Percentiles rank a stretch among this genome's conserved stretches.
These are phyloP conservation scores for Sinohyriopsis cumingii DNA, from an alignment of 2,888 invertebrate genomes.

Conservation along the genomic window DNA sequence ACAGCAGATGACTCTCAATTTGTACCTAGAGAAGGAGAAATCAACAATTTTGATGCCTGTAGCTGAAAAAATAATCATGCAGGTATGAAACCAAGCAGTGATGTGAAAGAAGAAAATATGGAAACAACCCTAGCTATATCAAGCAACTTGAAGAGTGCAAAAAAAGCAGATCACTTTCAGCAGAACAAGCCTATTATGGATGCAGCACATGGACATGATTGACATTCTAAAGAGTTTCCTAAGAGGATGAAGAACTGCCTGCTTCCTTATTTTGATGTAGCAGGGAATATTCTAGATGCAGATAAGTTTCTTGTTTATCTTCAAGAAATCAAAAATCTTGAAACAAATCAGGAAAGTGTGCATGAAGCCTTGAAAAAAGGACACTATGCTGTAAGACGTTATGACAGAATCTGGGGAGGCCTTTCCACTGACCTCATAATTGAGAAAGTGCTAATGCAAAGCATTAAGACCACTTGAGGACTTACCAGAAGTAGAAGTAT, in stretches of 20 bases:
- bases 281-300: constrained; percentile 23
- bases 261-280: constrained; percentile 24
- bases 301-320: constrained; percentile 16
- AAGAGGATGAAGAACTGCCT: constrained; percentile 22
- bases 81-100: too few species aligned
- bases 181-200: constrained; percentile 19
- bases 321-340: too few species aligned
- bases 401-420: constrained; percentile 12
- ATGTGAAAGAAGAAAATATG: too few species aligned
- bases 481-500: constrained; percentile 25
- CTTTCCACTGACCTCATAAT: constrained; percentile 30
- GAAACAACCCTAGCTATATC: too few species aligned
- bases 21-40: too few species aligned
- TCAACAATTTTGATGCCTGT: too few species aligned
- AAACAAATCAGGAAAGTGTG: not conserved
- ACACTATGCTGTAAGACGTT: constrained; percentile 17
- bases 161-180: not conserved
- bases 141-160: constrained; percentile 4
- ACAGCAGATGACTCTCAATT: too few species aligned
- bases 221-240: constrained; percentile 16
- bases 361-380: constrained; percentile 11
- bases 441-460: constrained; percentile 34
- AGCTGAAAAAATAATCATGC: too few species aligned
- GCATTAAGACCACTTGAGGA: constrained; percentile 29
- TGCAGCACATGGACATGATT: constrained; percentile 24